Conservation (phyloP, 23 tunicate species). For the Halocynthia roretzi region DNA sequence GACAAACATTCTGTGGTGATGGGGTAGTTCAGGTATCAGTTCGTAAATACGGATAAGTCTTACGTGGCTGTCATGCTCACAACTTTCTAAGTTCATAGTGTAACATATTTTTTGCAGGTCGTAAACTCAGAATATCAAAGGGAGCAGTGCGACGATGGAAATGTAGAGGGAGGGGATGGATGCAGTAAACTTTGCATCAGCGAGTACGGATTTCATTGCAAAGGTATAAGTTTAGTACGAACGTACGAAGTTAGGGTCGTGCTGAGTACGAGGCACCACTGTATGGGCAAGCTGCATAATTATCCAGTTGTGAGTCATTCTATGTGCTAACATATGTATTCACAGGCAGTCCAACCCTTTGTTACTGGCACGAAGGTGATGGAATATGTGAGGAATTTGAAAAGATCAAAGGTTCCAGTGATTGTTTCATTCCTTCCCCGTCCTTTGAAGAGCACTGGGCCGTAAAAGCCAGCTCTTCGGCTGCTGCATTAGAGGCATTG, state of each 20-base stretch:
- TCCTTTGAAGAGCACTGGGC: constrained; percentile 1
- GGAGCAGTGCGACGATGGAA: constrained; percentile 34
- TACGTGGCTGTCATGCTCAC: background rate
- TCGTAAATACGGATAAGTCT: background rate
- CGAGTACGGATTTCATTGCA: constrained; percentile 25
- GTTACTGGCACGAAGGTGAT: constrained; percentile 8
- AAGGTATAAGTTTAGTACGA: background rate
- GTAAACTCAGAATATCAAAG: background rate
- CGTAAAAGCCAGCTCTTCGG: constrained; percentile 1
- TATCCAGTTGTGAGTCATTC: background rate
- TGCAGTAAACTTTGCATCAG: constrained; percentile 5
- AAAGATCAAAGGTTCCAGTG: background rate
- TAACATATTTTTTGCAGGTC: background rate
- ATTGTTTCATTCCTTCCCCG: background rate
- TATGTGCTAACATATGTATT: background rate
- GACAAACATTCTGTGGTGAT: constrained; percentile 29
- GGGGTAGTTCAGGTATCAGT: constrained; percentile 23
- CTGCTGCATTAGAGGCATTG: constrained; percentile 2
- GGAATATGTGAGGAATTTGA: constrained; percentile 11
- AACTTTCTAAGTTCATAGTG: background rate
- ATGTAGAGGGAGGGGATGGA: constrained; percentile 16
- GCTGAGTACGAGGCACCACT: background rate
- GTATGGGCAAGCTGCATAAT: background rate
- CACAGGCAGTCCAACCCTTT: background rate
- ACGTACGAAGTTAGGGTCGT: background rate